Base-by-base conservation (phyloP, 1,140 invertebrate species). In the Diabrotica undecimpunctata region DNA sequence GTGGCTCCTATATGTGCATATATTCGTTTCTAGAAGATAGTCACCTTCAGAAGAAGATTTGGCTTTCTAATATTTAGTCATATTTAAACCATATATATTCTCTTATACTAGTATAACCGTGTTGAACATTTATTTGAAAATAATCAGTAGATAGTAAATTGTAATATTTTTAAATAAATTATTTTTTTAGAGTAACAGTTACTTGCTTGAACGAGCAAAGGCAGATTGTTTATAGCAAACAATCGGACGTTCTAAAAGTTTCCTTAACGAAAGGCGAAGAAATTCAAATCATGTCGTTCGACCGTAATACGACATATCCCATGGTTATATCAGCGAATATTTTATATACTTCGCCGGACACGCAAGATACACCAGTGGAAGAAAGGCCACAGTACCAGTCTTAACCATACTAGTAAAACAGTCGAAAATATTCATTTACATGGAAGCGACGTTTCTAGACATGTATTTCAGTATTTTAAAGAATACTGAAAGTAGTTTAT, bases 301-400 rank as follows among this genome's bases (percentile, higher is more conserved):
- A 88, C 37, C 80, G 82, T 35, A 82, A 87, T 53, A 72, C 88
- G 37, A 82, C 82, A 53, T 88, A 88, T 79, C 89, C 88, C 2
- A 70, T 90, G 52, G 81, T 87, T 51, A 81, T 90, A 75, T 89
- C 87, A 5, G 87, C 88, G 6, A 89, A 89, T 71, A 83, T 90
- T 77, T 79, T 89, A 75, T 84, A 88, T 54, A 85, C 84, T 0
- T 85, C 85, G 53, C 86, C 87, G 11, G 69, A 71, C 25, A 51
- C 41, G 6, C 36, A 61, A 59, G 61, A 66, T 54, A 41, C 12
- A n/a, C 6, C 36, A 12, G 13, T 46, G 12, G 61, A 54, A 54
- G 61, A 62, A 10, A 36, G 13, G 7, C 25, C 39, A 5, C 39
- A 64, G 4, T 12, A n/a, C n/a, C 8, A 12, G 7, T 39, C 39